Base-by-base conservation (phyloP, 2,113 vertebrate genomes). In the Psettodes erumei region DNA sequence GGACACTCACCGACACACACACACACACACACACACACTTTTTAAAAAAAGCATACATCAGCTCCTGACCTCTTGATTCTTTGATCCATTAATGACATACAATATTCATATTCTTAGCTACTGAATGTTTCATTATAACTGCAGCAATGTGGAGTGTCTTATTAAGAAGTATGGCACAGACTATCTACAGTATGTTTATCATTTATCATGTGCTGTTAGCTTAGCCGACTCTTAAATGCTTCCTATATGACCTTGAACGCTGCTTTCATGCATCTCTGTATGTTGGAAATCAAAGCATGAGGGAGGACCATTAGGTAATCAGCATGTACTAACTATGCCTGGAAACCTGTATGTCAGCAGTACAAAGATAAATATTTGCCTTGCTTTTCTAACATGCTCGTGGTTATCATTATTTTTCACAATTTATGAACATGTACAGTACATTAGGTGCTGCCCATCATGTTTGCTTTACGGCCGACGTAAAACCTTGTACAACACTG, bases 81-180 rank as follows among this genome's bases (percentile, higher is more conserved):
- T 70, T 84, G 81, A 86, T 90, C 84, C 83, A 86, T 86, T 84
- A 88, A 87, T 87, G 67, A 82, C 68, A 85, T 90, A 63, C 81
- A 91, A 88, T 87, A 90, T 90, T 90, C 61, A 89, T 88, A 72
- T 28, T 51, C 47, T 16, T 23, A 61, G 50, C 87, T 73, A 40
- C 75, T 90, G 85, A 88, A 91, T 90, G 84, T 90, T 90, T 85
- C 79, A 89, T 87, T 77, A 79, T 55, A 77, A 73, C 75, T 71
- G 53, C 75, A 56, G 68, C 38, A 66, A 90, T 77, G 65, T 63
- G 56, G 67, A 77, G 55, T 55, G 82, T 75, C 84, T 88, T 86
- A 83, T 83, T 79, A 79, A 88, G 69, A 85, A 69, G 67, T 45
- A 76, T 25, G 30, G 67, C 28, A 43, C 62, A 66, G 74, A 75